Base-by-base conservation (phyloP, 2,113 vertebrate species). In the Dryoscopus gambensis region DNA sequence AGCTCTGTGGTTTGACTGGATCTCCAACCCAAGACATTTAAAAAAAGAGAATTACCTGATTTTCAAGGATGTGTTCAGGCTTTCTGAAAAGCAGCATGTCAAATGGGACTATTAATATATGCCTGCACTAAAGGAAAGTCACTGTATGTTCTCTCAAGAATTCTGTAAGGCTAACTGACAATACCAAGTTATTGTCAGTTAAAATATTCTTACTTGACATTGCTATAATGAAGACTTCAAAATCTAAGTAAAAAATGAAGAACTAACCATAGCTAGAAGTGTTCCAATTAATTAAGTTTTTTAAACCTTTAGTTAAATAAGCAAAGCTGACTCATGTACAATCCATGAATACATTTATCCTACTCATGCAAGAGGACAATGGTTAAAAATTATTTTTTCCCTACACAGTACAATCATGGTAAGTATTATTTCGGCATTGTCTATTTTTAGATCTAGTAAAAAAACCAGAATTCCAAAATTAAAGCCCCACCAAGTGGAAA, bases 281-380 rank as follows among this genome's bases (percentile, higher is more conserved):
- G 81, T 83, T 35, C 75, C 76, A 89, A 84, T 46, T 40, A 96
- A 93, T 28, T 44, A 42, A 42, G 16, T 55, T 95, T 52, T 95
- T 82, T 64, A 96, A 96, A 88, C 64, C 42, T 87, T 55, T 83
- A 93, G 67, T 64, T 87, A 94, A 95, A 80, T 87, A 90, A 65
- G 40, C 16, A 71, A 79, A 14, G 3, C 8, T 85, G 47, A 90
- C 39, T 71, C 4, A 15, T 2, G 9, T 53, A 44, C 25, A 49
- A 6, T 23, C 57, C 7, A n/a, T 31, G 2, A 71, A 65, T 15
- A 73, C 5, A 18, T 74, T 87, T 81, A 50, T 46, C 21, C 20
- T 44, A 64, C 5, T 55, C n/a, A 37, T 35, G 21, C 13, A 78
- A 30, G 19, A 84, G 13, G 18, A 60, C 11, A 62, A 35, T 3